Evolutionary conservation across 2,113 vertebrate genomes (phyloP), one percentile per base, ranked within the genome.

Genomic region (Myrmecobius fasciatus): DNA sequence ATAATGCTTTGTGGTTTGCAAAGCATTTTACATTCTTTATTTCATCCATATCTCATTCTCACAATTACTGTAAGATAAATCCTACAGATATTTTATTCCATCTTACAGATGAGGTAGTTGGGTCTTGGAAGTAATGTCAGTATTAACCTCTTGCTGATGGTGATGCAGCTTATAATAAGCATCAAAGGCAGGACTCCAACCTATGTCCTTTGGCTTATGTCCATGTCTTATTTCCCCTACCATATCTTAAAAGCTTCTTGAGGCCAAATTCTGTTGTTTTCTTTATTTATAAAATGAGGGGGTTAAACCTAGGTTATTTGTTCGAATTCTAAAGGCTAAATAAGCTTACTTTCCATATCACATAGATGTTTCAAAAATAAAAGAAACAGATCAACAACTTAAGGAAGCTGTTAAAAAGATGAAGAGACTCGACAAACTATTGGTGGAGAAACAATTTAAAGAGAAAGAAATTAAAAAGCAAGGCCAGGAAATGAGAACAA

Each of bases 371-470:
- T 93, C 54, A 3, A 97, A 98, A 95, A 96, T 98, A 54, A 98
- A 98, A 91, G 96, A 94, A 60, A 95, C 96, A 95, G 98, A 99
- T 96, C 94, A 94, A 91, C 95, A 98, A 31, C 98, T 99, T 93
- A 98, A 98, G 97, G 97, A 96, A 95, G 99, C 99, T 91, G 94
- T 99, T 89, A 96, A 97, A 95, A 99, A 99, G 98, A 99, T 99
- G 98, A 98, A 98, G 95, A 98, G 95, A 96, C 98, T 99, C 75
- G 99, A 99, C 97, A 98, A 97, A 96, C 98, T 99, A 95, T 95
- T 99, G 96, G 96, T 97, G 97, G 97, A 97, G 94, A 98, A 95
- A 96, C 97, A 94, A 93, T 89, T 93, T 36, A 99, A 97, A 96
- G 99, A 99, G 98, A 99, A 97, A 97, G 97, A 98, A 97, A 94